phyloP scores from a whole-genome alignment of 1,140 invertebrate species.

The Druon quercuslanigerum region DNA sequence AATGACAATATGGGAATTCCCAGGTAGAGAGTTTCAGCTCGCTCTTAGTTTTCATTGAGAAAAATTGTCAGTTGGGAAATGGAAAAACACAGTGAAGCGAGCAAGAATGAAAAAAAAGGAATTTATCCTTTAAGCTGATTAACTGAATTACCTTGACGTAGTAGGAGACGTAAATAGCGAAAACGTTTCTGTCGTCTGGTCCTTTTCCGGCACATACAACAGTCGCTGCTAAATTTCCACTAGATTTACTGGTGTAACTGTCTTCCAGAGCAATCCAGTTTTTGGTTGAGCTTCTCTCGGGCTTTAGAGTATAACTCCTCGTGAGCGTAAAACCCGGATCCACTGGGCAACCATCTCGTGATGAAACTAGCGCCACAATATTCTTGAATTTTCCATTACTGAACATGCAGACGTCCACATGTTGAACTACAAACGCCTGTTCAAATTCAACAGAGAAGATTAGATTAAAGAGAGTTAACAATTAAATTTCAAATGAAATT shows the following conservation, averaged over 20 bases:
- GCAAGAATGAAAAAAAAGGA: background rate
- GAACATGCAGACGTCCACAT: conserved; percentile 99
- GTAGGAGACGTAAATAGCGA: conserved; percentile 92
- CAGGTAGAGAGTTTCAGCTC: background rate
- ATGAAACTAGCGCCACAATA: conserved; percentile 91
- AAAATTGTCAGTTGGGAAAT: too few relatives aligned
- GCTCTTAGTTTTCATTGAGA: too few relatives aligned
- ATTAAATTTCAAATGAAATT: too few relatives aligned
- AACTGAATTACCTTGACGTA: conserved; percentile 83
- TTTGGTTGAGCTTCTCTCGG: conserved; percentile 85
- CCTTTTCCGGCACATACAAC: conserved; percentile 78
- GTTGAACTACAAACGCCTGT: conserved; percentile 92
- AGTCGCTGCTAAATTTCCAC: conserved; percentile 82
- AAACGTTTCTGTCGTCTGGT: conserved; percentile 86
- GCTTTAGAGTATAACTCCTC: conserved; percentile 81
- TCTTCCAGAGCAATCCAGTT: conserved; percentile 90
- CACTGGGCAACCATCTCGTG: conserved; percentile 81
- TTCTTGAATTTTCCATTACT: conserved; percentile 99
- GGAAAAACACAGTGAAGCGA: too few relatives aligned
- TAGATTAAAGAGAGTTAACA: too few relatives aligned
- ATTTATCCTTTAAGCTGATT: background rate
- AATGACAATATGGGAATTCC: background rate
- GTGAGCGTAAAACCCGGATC: conserved; percentile 79
- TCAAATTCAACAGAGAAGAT: background rate
- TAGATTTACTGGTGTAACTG: conserved; percentile 79